A percentile compares a stretch with the other conserved stretches of the same genome.
These are phyloP conservation scores for Phainopepla nitens DNA, from an alignment of 2,113 vertebrate species.

Conservation along the genomic window DNA sequence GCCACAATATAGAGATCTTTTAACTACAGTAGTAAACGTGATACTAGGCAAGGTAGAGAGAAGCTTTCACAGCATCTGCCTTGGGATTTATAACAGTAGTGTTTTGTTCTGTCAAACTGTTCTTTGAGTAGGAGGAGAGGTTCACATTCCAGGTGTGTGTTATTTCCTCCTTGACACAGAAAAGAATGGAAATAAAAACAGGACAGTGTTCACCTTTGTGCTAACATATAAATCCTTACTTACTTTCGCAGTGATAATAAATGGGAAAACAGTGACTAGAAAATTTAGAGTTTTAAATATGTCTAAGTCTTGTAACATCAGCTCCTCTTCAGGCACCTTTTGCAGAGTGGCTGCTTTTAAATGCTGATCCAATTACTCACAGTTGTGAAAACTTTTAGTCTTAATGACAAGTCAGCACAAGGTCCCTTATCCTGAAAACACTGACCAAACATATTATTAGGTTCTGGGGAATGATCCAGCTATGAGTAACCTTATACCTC, in stretches of 20 bases:
- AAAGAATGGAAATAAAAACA: background rate
- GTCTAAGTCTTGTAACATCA: background rate
- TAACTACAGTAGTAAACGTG: background rate
- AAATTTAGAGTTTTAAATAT: background rate
- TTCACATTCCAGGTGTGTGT: constrained; percentile 9
- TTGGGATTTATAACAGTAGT: constrained; percentile 4
- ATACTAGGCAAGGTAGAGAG: background rate
- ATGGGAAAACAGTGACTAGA: background rate
- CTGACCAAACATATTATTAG: background rate
- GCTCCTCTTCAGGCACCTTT: background rate
- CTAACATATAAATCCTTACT: background rate
- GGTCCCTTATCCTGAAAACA: background rate
- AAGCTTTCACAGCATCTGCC: background rate
- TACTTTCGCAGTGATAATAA: background rate
- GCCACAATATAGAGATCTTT: background rate
- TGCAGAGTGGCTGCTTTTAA: background rate
- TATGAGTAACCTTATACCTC: background rate
- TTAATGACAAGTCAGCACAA: background rate
- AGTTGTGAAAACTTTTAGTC: constrained; percentile 1
- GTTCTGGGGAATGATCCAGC: background rate
- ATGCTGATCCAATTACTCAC: background rate
- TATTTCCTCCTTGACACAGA: constrained; percentile 27
- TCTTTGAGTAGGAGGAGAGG: background rate
- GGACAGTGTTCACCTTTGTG: background rate
- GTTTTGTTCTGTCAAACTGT: background rate